A percentile compares a stretch with the other conserved stretches of the same genome.
Evolutionary conservation across 2,113 vertebrate species (phyloP).

Genomic region (Gallinago media): DNA sequence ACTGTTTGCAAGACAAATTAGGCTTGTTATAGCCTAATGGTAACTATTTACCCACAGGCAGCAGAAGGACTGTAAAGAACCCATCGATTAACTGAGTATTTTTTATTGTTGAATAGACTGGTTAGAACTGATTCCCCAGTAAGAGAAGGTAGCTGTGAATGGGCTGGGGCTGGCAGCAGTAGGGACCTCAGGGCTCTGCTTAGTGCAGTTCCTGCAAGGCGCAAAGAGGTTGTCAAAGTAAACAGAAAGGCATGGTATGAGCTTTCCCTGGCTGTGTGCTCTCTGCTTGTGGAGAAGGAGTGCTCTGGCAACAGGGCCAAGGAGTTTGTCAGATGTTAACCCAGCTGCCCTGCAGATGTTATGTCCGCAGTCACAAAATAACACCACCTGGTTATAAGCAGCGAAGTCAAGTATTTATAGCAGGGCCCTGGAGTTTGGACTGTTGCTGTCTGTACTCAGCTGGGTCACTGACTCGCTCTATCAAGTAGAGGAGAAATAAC

Average conservation of each 20-base stretch:
- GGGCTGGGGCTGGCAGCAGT: neutral
- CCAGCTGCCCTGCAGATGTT: neutral
- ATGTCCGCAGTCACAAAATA: neutral
- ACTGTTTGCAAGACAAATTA: slow-evolving; percentile 41
- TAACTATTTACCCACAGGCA: slow-evolving; percentile 51
- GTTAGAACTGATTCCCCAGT: neutral
- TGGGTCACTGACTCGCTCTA: neutral
- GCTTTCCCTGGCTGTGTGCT: neutral
- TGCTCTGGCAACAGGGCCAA: neutral
- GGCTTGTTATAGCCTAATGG: slow-evolving; percentile 41
- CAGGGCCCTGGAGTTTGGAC: neutral
- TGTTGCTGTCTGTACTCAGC: neutral
- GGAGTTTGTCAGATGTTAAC: neutral
- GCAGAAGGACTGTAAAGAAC: slow-evolving; percentile 29
- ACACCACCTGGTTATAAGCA: neutral
- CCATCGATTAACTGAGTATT: slow-evolving; percentile 52
- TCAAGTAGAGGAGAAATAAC: neutral
- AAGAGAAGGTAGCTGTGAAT: neutral
- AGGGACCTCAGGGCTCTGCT: neutral
- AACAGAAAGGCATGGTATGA: neutral
- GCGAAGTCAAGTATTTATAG: neutral
- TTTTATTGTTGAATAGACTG: slow-evolving; percentile 38
- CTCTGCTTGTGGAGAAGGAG: neutral
- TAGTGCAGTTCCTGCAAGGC: neutral
- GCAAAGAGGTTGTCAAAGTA: neutral